Evolutionary conservation across 2,113 vertebrate species (phyloP).

Genomic region (Megalops atlanticus): DNA sequence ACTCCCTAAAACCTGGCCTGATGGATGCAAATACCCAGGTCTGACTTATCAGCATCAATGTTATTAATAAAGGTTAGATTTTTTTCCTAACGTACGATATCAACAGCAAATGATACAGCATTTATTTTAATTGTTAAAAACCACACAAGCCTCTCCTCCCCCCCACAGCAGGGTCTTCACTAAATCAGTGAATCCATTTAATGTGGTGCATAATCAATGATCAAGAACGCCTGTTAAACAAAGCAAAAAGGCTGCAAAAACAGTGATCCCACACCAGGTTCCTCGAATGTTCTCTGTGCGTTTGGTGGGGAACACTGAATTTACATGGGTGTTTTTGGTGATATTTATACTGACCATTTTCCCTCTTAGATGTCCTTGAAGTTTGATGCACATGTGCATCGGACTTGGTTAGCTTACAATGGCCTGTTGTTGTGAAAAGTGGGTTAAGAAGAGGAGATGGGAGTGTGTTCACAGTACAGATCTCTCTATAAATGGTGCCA

Average conservation of each 20-base stretch:
- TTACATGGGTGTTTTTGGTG: conserved; percentile 3
- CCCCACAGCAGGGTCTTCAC: conserved; percentile 18
- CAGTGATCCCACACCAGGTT: background rate
- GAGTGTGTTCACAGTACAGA: background rate
- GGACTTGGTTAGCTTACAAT: background rate
- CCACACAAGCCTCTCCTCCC: conserved; percentile 4
- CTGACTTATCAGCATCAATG: background rate
- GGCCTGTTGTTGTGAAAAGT: background rate
- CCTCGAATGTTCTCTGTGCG: background rate
- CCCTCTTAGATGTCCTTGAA: background rate
- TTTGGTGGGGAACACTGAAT: background rate
- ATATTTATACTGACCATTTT: background rate
- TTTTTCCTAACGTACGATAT: background rate
- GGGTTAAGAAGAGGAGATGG: background rate
- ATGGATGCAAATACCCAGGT: background rate
- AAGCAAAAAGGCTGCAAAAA: conserved; percentile 25
- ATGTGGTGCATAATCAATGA: conserved; percentile 47
- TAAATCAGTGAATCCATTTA: conserved; percentile 45
- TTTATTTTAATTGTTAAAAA: conserved; percentile 1
- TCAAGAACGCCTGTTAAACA: conserved; percentile 35
- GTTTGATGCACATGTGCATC: background rate
- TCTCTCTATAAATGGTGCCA: no score
- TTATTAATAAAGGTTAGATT: background rate
- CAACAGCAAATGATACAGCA: background rate
- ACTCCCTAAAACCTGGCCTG: background rate